Percentiles rank a stretch among this genome's conserved stretches.
Evolutionary conservation across 2,113 vertebrate species (phyloP).

Genomic region (Ochotona princeps): DNA sequence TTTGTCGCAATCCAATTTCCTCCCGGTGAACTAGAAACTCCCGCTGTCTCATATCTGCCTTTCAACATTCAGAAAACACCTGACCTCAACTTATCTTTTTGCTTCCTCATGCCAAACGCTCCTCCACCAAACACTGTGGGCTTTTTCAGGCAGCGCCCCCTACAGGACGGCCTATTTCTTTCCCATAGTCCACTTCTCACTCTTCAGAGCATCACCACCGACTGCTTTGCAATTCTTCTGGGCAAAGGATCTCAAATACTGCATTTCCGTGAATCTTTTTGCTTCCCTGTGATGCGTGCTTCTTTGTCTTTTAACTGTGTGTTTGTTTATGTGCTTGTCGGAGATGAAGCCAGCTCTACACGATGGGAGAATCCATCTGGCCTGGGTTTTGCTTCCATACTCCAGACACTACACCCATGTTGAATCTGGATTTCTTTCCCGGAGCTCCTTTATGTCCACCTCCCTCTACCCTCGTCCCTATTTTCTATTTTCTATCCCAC

Average conservation of each 20-base stretch:
- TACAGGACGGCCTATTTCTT: neutral
- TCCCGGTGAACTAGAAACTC: neutral
- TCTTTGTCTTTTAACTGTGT: neutral
- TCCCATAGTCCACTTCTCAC: neutral
- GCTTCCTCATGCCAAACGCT: fast-evolving
- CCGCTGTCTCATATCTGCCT: neutral
- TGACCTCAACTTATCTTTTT: neutral
- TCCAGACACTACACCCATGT: fast-evolving
- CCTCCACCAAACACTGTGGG: too few relatives aligned
- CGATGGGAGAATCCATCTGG: neutral
- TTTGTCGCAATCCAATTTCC: conserved; percentile 12
- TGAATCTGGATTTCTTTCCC: neutral
- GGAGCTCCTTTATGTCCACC: neutral
- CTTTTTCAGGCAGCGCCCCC: fast-evolving
- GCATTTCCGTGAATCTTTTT: neutral
- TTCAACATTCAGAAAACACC: neutral
- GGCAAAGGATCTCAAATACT: too few relatives aligned
- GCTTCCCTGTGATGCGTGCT: neutral
- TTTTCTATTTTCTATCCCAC: neutral
- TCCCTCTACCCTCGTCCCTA: neutral
- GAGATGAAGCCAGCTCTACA: neutral
- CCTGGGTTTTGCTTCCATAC: neutral
- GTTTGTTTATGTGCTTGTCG: neutral
- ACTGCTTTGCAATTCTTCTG: neutral
- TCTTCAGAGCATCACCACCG: neutral